These are phyloP conservation scores for Adelosebastes latens DNA, from an alignment of 2,797 vertebrate species.

Conservation along the genomic window DNA sequence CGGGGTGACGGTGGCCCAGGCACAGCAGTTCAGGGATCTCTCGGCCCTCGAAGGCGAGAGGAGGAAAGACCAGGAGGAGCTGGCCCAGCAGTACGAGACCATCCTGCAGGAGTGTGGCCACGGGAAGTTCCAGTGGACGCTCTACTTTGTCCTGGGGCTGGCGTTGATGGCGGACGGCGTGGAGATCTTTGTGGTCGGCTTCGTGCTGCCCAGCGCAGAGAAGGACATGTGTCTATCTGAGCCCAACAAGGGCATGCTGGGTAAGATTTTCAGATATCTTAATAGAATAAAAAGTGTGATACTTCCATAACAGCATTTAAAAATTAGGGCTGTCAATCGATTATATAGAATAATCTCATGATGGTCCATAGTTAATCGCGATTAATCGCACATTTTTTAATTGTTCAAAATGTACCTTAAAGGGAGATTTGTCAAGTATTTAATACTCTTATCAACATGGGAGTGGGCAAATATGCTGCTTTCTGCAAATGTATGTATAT, in stretches of 20 bases:
- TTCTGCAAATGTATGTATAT: no score
- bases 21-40: slow-evolving; percentile 85
- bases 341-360: no score
- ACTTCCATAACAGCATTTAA: neutral
- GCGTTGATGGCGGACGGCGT: slow-evolving; percentile 97
- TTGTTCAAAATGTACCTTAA: fast-evolving
- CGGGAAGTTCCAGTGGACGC: slow-evolving; percentile 97
- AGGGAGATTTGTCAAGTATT: no score
- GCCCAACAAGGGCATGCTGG: slow-evolving; percentile 98
- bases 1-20: slow-evolving; percentile 54
- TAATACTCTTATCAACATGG: no score
- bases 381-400: no score
- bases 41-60: slow-evolving; percentile 86
- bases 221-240: slow-evolving; percentile 98
- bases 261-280: slow-evolving; percentile 79
- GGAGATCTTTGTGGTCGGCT: slow-evolving; percentile 97
- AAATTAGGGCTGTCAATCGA: fast-evolving
- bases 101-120: slow-evolving; percentile 98
- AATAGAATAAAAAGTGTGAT: neutral
- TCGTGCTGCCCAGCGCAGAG: slow-evolving; percentile 95
- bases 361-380: no score
- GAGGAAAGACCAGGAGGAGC: slow-evolving; percentile 92
- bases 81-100: slow-evolving; percentile 95
- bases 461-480: no score
- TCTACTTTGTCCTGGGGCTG: slow-evolving; percentile 96